Evolutionary conservation across 2,113 vertebrate genomes (phyloP), one percentile per base, ranked within the genome.

Genomic region (Raphicerus campestris): DNA sequence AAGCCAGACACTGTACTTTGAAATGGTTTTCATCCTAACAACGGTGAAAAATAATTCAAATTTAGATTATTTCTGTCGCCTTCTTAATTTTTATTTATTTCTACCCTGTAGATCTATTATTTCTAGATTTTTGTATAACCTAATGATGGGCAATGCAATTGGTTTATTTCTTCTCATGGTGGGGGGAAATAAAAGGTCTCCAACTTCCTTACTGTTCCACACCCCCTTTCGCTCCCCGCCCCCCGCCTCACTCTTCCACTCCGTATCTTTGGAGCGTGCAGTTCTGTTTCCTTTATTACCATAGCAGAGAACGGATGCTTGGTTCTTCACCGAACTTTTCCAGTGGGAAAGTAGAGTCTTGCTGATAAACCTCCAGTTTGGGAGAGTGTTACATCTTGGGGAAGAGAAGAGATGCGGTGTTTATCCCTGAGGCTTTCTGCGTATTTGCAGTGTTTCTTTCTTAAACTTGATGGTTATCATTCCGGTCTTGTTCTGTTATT

Each of bases 371-470:
- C 15, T 10, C 15, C 42, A 51, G 19, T 89, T 28, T 24, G 22
- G 77, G 22, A 83, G 51, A 28, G 42, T 26, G 19, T 58, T n/a
- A 26, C 24, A 2, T 58, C 32, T 55, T 53, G 0, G 47, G 30
- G 81, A 53, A 15, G 22, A 49, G 66, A 15, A 22, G 32, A 32
- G 4, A 20, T 30, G n/a, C 0, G 1, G 13, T 2, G 7, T 55
- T 24, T 24, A 5, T 22, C 39, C 4, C 28, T 9, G 5, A 5
- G 73, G 5, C 56, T 55, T 86, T 6, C n/a, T 3, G 0, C 0
- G 1, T 47, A 11, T 30, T 78, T 81, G 35, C 81, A 42, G 51
- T 30, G 16, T 20, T 55, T 91, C n/a, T 84, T 81, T 94, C 70
- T 83, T 61, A 39, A 94, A 39, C 78, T 9, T 13, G 15, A 0